Evolutionary conservation across 2,888 invertebrate species (phyloP).

Genomic region (Miltochrista miniata): DNA sequence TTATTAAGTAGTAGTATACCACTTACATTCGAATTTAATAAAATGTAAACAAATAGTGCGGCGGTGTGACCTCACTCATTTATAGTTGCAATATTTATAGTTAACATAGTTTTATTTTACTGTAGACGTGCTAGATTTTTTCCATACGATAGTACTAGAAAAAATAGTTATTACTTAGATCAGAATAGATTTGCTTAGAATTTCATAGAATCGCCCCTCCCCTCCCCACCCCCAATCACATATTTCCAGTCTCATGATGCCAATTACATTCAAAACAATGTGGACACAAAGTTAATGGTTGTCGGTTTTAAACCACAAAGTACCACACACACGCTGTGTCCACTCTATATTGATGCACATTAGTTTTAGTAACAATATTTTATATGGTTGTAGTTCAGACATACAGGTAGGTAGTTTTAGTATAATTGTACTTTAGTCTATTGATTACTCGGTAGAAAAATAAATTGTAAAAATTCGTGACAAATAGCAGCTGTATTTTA

Average conservation of each 20-base stretch:
- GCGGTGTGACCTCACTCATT: neutral
- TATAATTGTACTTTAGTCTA: slow-evolving; percentile 33
- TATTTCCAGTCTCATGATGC: slow-evolving; percentile 53
- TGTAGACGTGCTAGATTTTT: slow-evolving; percentile 29
- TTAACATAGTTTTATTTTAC: slow-evolving; percentile 11
- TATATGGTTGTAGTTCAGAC: slow-evolving; percentile 54
- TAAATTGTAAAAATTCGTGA: slow-evolving; percentile 21
- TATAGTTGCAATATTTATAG: slow-evolving; percentile 9
- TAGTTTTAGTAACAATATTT: slow-evolving; percentile 50
- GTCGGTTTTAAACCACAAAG: slow-evolving; percentile 15
- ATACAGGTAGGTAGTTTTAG: slow-evolving; percentile 52
- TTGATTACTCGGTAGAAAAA: slow-evolving; percentile 26
- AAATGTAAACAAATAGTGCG: no score
- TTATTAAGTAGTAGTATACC: no score
- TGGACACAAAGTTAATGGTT: slow-evolving; percentile 15
- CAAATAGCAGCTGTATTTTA: slow-evolving; percentile 16
- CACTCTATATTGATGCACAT: slow-evolving; percentile 43
- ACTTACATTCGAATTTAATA: no score
- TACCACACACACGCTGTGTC: slow-evolving; percentile 13
- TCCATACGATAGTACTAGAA: slow-evolving; percentile 17
- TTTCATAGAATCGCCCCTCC: slow-evolving; percentile 11
- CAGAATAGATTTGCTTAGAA: slow-evolving; percentile 25
- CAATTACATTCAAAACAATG: slow-evolving; percentile 38
- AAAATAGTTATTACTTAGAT: slow-evolving; percentile 27
- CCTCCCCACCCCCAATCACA: no score